Evolutionary conservation across 2,888 invertebrate genomes (phyloP).

Genomic region (Sycophila texana): DNA sequence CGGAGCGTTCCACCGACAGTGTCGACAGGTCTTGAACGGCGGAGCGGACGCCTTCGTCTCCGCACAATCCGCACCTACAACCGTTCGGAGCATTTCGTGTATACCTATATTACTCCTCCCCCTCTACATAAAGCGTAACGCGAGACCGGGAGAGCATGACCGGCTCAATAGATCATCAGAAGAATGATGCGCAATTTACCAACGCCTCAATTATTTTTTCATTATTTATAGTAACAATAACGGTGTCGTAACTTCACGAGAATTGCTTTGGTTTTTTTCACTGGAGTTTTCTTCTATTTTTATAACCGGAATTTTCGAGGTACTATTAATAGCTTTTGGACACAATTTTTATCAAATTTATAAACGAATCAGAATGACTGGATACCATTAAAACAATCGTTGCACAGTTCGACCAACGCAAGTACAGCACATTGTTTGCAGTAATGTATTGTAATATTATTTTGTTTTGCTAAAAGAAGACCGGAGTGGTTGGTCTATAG

Average conservation of each 20-base stretch:
- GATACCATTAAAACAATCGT: too few species aligned
- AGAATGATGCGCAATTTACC: conserved; percentile 3
- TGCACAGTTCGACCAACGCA: too few species aligned
- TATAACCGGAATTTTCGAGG: neutral
- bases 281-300: neutral
- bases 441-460: too few species aligned
- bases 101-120: neutral
- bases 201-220: conserved; percentile 8
- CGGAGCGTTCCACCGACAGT: too few species aligned
- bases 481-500: too few species aligned
- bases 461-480: too few species aligned
- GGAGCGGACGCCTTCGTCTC: neutral
- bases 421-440: too few species aligned
- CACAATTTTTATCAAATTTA: too few species aligned
- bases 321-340: too few species aligned
- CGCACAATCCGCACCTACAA: neutral
- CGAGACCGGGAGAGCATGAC: neutral
- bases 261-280: neutral
- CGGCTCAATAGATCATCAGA: neutral
- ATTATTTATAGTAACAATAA: neutral
- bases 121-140: neutral
- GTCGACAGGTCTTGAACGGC: neutral
- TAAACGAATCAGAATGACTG: too few species aligned
- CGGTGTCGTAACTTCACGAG: neutral
- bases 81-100: too few species aligned